A percentile compares a stretch with the other conserved stretches of the same genome.
Conservation (phyloP, 2,797 vertebrate species). For the Hypotaenidia okinawae region DNA sequence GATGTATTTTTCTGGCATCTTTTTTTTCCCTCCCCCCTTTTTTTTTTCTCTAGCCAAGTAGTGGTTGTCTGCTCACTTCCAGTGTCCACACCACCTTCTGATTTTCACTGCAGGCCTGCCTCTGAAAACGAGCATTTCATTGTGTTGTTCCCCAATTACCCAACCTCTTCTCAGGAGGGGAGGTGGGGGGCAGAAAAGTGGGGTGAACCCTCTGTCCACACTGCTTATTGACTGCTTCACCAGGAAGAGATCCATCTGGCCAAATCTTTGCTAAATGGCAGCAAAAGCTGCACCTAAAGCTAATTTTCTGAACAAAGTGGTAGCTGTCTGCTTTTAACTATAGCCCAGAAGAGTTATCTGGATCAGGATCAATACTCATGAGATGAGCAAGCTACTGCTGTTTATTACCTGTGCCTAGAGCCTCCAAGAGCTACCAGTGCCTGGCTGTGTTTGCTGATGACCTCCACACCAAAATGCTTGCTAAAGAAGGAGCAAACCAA, state of each 20-base stretch:
- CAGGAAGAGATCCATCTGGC: not conserved
- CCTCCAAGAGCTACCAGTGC: not conserved
- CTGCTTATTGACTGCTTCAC: not conserved
- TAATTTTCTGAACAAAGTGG: not conserved
- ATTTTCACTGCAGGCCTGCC: not conserved
- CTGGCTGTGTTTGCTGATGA: not conserved
- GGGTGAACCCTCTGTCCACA: accelerated
- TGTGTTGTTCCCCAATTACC: too few species aligned
- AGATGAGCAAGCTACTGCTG: not conserved
- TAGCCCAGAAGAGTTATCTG: not conserved
- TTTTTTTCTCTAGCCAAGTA: not conserved
- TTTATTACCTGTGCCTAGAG: not conserved
- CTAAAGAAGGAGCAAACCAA: not conserved
- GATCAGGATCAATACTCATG: not conserved
- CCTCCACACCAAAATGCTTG: not conserved
- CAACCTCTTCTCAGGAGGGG: not conserved
- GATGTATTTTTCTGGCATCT: not conserved
- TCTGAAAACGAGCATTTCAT: not conserved
- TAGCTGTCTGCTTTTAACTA: not conserved
- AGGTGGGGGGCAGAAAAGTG: not conserved
- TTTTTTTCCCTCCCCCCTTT: not conserved
- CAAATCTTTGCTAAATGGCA: not conserved
- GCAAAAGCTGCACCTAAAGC: not conserved
- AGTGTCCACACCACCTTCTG: not conserved
- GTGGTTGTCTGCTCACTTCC: not conserved